phyloP scores from a whole-genome alignment of 2,113 vertebrate genomes.

The Atractosteus spatula region DNA sequence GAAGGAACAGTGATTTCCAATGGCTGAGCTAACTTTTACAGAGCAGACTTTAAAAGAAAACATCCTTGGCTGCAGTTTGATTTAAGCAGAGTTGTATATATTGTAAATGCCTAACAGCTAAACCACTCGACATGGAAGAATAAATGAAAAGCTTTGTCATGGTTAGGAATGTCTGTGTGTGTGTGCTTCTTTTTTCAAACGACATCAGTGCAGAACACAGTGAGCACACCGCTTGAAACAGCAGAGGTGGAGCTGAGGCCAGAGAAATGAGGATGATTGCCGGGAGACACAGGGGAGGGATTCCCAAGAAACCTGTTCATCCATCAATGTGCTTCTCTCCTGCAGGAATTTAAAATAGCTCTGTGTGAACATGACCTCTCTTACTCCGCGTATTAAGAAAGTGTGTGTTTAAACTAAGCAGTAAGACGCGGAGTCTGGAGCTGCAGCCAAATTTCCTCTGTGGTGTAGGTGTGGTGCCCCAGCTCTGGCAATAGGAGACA shows the following conservation, averaged over 20 bases:
- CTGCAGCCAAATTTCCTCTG: slow-evolving; percentile 72
- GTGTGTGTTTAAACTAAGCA: slow-evolving; percentile 29
- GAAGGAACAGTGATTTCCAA: no score
- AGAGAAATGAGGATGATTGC: slow-evolving; percentile 13
- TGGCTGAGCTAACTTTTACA: no score
- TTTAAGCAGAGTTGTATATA: no score
- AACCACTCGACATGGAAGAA: no score
- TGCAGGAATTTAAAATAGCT: slow-evolving; percentile 63
- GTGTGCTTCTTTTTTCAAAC: neutral
- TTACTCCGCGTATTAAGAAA: slow-evolving; percentile 39
- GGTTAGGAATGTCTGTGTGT: no score
- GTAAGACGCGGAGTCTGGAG: slow-evolving; percentile 65
- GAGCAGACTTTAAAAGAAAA: no score
- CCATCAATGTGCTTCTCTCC: slow-evolving; percentile 68
- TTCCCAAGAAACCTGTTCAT: slow-evolving; percentile 58
- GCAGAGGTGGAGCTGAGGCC: neutral
- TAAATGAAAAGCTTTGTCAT: no score
- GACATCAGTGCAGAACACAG: neutral
- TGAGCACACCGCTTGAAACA: neutral
- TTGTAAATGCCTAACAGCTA: no score
- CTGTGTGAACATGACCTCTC: slow-evolving; percentile 70
- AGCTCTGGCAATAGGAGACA: slow-evolving; percentile 19
- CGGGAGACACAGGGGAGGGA: slow-evolving; percentile 47
- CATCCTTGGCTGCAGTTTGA: no score
- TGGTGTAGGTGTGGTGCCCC: slow-evolving; percentile 78